Base-by-base conservation (phyloP, 1,140 invertebrate species). In the Psix sp. region DNA sequence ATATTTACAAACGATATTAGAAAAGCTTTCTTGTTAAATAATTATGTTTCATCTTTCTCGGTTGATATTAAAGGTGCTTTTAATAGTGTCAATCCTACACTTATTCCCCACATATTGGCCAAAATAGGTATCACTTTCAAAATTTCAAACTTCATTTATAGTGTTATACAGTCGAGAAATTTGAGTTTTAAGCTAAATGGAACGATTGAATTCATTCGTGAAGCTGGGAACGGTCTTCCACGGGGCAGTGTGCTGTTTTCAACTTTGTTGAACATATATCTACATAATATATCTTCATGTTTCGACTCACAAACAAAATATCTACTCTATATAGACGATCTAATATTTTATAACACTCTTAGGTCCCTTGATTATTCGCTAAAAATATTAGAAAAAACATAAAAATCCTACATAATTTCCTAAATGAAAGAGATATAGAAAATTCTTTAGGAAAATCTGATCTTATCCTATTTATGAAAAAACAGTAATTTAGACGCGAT, bases 51-150 rank as follows among this genome's bases (percentile, higher is more conserved):
- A 3, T 35, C 65, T 0, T 9, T 59, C 2, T 73, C 56, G 18
- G 4, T 65, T 0, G 57, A 63, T 31, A 29, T 72, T 0, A 29
- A 73, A 38, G 59, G 43, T 10, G 68, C 59, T 0, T 72, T 57
- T 24, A 52, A 72, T 13, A 59, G 45, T 15, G 68, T 72, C 0
- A 49, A 57, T 10, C 51, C 51, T 0, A 21, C 21, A 3, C 20
- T 57, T 7, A 1, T 65, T 1, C 33, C 45, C 1, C 1, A 9
- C 0, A 57, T 48, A 1, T 11, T 72, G 5, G 5, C 10, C 0
- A 21, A 38, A 17, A 13, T 42, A 4, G 51, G 39, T 0, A 16
- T 62, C 2, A 1, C 57, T 0, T 5, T 38, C 3, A 49, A 59
- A 45, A 45, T 52, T 10, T 31, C 51, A 2, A 49, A 40, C 20